Conservation (phyloP, 2,888 invertebrate species). For the Stenchaetothrips biformis region DNA sequence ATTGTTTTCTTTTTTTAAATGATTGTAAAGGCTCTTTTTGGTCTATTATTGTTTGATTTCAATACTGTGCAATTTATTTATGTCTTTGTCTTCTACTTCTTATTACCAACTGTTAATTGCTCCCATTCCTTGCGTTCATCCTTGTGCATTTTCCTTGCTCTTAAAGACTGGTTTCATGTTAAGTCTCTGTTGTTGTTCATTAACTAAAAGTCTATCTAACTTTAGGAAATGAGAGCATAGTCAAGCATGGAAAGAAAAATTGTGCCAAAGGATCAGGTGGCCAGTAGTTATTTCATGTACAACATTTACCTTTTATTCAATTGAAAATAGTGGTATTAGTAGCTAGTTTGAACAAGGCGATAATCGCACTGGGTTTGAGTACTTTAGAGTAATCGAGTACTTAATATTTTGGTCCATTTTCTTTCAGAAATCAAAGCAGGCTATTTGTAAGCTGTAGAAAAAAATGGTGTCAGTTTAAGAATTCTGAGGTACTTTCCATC, state of each 20-base stretch:
- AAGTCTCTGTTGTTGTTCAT: not conserved
- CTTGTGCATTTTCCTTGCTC: not conserved
- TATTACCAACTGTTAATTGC: not conserved
- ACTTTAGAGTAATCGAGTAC: not conserved
- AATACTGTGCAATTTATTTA: not conserved
- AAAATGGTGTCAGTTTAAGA: too few species aligned
- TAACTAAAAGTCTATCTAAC: not conserved
- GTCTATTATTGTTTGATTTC: not conserved
- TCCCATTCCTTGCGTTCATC: not conserved
- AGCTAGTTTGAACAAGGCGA: not conserved
- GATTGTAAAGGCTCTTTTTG: not conserved
- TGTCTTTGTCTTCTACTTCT: not conserved
- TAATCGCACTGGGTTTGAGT: too few species aligned
- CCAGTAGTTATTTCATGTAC: not conserved
- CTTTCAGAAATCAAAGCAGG: too few species aligned
- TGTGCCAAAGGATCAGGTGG: conserved; percentile 15
- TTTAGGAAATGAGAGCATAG: not conserved
- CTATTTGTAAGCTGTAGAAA: too few species aligned
- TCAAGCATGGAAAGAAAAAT: not conserved
- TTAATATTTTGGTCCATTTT: not conserved
- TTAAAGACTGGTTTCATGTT: not conserved
- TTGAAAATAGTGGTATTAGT: not conserved
- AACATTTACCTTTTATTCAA: not conserved
- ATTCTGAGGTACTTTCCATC: not conserved
- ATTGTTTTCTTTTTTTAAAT: not conserved